Base-by-base conservation (phyloP, 2,888 invertebrate species). In the Mythimna loreyi region DNA sequence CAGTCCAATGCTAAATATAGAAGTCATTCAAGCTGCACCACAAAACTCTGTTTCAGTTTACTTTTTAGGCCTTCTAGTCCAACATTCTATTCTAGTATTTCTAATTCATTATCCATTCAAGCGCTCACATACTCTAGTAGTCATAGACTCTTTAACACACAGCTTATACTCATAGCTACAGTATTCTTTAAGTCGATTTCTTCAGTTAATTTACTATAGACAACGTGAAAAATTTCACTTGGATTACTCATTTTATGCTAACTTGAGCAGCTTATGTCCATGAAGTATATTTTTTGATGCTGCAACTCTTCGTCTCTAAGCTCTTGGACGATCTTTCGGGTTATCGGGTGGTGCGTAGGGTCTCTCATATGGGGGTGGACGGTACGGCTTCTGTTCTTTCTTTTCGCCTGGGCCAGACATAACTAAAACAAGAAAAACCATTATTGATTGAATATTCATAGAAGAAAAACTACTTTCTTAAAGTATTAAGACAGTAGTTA, bases 341-440 rank as follows among this genome's bases (percentile, higher is more conserved):
- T 79, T 71, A 16, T 90, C 89, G 1, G 89, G 90, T 3, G 92
- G 90, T 28, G 85, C 88, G 43, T 90, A 79, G 0, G 92, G 92
- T 43, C 80, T 87, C 73, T 92, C 91, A 28, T 92, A 83, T 0
- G 91, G 86, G 0, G 92, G 91, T n/a, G 92, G 92, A 11, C 82
- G 85, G 63, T 78, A 90, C 3, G 92, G 92, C 47, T 90, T 90
- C 59, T 88, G 87, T 28, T 87, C 86, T 11, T 83, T 83, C 60
- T 85, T 90, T 43, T 89, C 89, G 36, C 87, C 88, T 59, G 92
- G 84, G n/a, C 92, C 91, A 8, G 92, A 90, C 92, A 92, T 92
- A 45, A 45, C 78, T 83, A 49, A 21, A 83, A 72, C 52, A 68
- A 13, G 28, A 21, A 19, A 62, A n/a, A 5, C 0, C 6, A 16